phyloP scores from a whole-genome alignment of 2,113 vertebrate genomes.

The Vulpes vulpes region DNA sequence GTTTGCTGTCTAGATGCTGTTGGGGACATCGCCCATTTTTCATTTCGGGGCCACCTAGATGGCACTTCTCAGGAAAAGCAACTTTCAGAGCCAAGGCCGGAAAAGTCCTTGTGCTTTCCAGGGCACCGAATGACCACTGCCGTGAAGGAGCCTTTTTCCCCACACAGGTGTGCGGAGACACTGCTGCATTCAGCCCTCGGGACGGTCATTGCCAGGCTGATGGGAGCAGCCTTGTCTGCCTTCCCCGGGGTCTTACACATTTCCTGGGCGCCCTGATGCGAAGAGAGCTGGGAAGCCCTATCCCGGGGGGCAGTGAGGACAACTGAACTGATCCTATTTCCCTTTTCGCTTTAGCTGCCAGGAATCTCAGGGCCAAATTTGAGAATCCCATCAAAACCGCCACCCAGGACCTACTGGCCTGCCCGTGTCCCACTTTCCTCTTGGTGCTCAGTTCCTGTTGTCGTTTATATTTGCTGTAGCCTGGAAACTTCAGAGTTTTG shows the following conservation, averaged over 20 bases:
- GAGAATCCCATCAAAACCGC: neutral
- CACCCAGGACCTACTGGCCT: fast-evolving
- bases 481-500: neutral
- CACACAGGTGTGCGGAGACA: fast-evolving
- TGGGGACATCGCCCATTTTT: neutral
- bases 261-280: neutral
- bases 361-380: constrained; percentile 9
- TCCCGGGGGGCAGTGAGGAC: neutral
- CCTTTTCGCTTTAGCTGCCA: constrained; percentile 50
- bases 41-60: neutral
- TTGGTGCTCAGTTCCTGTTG: fast-evolving
- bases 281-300: neutral
- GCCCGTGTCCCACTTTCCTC: too few relatives aligned
- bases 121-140: neutral
- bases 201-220: neutral
- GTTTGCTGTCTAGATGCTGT: neutral
- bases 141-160: neutral
- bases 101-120: neutral
- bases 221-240: fast-evolving
- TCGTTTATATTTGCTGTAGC: neutral
- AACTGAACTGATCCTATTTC: neutral
- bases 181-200: fast-evolving
- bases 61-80: neutral
- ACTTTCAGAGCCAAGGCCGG: neutral
- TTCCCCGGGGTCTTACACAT: neutral